A percentile compares a stretch with the other conserved stretches of the same genome.
Conservation (phyloP, 2,797 vertebrate species). For the Chromis chromis region DNA sequence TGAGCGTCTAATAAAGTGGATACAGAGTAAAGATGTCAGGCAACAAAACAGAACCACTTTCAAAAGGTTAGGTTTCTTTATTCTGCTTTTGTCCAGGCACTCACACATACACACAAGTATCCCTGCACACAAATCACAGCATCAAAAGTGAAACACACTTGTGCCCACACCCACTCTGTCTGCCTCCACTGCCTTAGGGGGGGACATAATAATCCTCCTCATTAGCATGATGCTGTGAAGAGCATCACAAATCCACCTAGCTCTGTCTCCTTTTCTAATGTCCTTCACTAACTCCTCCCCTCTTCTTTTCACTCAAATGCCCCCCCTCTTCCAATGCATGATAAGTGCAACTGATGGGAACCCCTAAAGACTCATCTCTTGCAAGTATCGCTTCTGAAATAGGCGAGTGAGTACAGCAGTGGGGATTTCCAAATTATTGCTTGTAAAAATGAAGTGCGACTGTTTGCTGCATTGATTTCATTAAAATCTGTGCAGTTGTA, state of each 20-base stretch:
- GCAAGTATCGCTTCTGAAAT: background rate
- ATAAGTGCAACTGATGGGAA: conserved; percentile 32
- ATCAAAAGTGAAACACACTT: conserved; percentile 52
- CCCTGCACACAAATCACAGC: conserved; percentile 25
- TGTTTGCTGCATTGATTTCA: background rate
- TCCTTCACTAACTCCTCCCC: conserved; percentile 50
- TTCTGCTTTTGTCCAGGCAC: background rate
- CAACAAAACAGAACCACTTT: conserved; percentile 11
- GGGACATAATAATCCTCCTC: conserved; percentile 70
- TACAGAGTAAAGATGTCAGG: conserved; percentile 18
- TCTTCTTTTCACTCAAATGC: background rate
- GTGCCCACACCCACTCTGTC: conserved; percentile 48
- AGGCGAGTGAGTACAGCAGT: background rate
- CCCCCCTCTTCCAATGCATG: background rate
- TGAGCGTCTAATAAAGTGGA: conserved; percentile 34
- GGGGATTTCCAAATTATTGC: background rate
- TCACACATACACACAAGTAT: conserved; percentile 11
- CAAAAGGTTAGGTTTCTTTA: conserved; percentile 12
- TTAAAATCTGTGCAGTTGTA: background rate
- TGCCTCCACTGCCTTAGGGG: conserved; percentile 63
- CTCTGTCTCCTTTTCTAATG: conserved; percentile 41
- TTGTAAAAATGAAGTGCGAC: background rate
- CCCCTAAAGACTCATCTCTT: conserved; percentile 17
- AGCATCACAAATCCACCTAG: conserved; percentile 65
- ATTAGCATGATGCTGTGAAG: conserved; percentile 75